Conservation (phyloP, 2,888 invertebrate genomes). For the Lycaena phlaeas region DNA sequence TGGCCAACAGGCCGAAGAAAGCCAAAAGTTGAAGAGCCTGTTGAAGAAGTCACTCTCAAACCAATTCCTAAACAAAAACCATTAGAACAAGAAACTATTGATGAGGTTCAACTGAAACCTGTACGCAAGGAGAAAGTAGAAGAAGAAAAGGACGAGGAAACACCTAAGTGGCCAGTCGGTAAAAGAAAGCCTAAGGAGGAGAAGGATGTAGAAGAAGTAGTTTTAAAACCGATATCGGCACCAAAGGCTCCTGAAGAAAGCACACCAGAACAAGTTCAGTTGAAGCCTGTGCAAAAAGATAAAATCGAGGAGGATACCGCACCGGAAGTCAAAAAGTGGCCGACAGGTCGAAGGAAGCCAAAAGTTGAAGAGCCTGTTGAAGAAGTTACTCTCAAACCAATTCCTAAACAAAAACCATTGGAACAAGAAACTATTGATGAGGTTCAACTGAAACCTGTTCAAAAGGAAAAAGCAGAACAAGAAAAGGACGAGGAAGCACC, state of each 20-base stretch:
- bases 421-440: constrained; percentile 23
- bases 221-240: neutral
- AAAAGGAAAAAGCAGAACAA: too few relatives aligned
- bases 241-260: neutral
- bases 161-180: neutral
- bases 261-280: neutral
- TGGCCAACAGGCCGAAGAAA: constrained; percentile 37
- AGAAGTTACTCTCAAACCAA: constrained; percentile 59
- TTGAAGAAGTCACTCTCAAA: constrained; percentile 53
- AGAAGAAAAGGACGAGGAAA: neutral
- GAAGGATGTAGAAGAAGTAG: neutral
- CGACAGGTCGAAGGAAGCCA: constrained; percentile 35
- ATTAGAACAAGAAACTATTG: constrained; percentile 28
- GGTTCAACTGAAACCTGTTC: too few relatives aligned
- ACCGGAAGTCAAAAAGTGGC: constrained; percentile 23
- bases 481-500: too few relatives aligned
- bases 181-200: neutral
- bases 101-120: too few relatives aligned
- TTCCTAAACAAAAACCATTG: constrained; percentile 36
- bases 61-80: constrained; percentile 42
- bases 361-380: constrained; percentile 33
- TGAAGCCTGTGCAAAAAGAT: neutral
- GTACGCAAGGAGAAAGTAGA: too few relatives aligned
- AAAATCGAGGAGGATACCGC: neutral
- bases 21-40: constrained; percentile 30